Evolutionary conservation across 2,113 vertebrate genomes (phyloP).

Genomic region (Sitta europaea): DNA sequence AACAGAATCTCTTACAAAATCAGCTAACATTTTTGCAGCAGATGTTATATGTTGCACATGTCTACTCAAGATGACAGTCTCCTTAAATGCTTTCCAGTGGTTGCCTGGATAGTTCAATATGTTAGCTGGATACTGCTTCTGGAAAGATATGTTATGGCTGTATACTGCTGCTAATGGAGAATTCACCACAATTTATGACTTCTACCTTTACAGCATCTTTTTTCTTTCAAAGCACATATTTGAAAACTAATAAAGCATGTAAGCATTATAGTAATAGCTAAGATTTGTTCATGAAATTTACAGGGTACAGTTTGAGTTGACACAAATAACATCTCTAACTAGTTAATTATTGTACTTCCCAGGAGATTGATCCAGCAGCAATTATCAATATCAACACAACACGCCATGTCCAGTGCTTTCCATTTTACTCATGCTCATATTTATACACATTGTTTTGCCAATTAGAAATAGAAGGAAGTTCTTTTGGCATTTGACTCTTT

Average conservation of each 20-base stretch:
- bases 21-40: neutral
- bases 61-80: neutral
- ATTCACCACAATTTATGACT: neutral
- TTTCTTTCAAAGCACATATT: neutral
- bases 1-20: neutral
- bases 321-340: neutral
- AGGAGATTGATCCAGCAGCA: neutral
- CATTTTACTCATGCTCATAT: neutral
- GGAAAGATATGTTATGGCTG: neutral
- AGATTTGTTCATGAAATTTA: neutral
- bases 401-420: neutral
- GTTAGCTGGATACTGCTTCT: neutral
- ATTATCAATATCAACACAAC: neutral
- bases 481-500: neutral
- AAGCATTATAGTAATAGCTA: neutral
- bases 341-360: neutral
- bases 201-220: neutral
- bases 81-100: neutral
- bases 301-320: neutral
- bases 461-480: neutral
- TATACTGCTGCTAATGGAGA: neutral
- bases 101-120: neutral
- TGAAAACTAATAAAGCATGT: constrained; percentile 15
- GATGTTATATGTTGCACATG: neutral
- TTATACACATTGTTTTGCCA: neutral